Conservation (phyloP, 1,140 invertebrate species). For the Sweltsa coloradensis region DNA sequence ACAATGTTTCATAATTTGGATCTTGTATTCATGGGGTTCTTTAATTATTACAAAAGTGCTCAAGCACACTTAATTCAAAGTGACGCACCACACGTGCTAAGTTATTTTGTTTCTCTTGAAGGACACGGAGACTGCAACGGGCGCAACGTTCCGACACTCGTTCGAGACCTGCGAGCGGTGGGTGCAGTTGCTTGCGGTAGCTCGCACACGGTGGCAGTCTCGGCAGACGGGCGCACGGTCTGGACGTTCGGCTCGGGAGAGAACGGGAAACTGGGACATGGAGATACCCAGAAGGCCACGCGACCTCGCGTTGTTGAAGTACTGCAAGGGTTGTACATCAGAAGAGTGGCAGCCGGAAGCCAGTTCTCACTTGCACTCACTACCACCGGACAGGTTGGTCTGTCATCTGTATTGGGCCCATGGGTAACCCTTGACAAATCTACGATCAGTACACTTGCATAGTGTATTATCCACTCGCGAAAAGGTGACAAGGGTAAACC, state of each 20-base stretch:
- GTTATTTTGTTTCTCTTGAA: slow-evolving; percentile 17
- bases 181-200: slow-evolving; percentile 48
- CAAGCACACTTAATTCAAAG: slow-evolving; percentile 8
- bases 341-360: slow-evolving; percentile 44
- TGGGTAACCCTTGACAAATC: too few species aligned
- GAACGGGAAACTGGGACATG: slow-evolving; percentile 47
- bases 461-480: too few species aligned
- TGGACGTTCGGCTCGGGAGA: slow-evolving; percentile 54
- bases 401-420: too few species aligned
- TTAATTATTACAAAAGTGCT: slow-evolving; percentile 5
- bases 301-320: slow-evolving; percentile 49
- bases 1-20: slow-evolving; percentile 1
- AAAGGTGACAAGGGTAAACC: too few species aligned
- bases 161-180: slow-evolving; percentile 40
- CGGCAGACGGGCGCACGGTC: slow-evolving; percentile 44
- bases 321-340: slow-evolving; percentile 42
- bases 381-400: slow-evolving; percentile 35
- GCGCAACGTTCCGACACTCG: slow-evolving; percentile 40
- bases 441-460: too few species aligned
- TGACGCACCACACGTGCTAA: background rate
- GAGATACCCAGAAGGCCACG: slow-evolving; percentile 38
- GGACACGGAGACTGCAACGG: slow-evolving; percentile 40
- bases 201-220: slow-evolving; percentile 48
- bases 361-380: slow-evolving; percentile 48
- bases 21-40: too few species aligned